Evolutionary conservation across 2,113 vertebrate species (phyloP).

Genomic region (Poeciliopsis retropinna): DNA sequence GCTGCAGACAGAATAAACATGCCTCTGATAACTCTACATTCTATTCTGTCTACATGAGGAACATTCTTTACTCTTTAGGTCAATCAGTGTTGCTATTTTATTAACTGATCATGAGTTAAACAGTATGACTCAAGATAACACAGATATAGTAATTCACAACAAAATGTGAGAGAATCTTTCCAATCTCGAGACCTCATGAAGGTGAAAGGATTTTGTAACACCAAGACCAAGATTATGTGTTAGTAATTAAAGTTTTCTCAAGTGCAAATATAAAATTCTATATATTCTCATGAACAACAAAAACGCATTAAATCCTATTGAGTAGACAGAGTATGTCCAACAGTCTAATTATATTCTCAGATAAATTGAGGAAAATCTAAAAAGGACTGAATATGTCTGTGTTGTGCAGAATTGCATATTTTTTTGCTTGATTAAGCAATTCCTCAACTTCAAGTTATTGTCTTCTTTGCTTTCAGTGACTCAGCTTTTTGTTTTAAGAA

Average conservation of each 20-base stretch:
- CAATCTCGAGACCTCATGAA: background rate
- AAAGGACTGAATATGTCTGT: background rate
- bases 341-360: background rate
- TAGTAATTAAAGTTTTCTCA: background rate
- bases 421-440: too few species aligned
- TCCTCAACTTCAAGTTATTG: slow-evolving; percentile 1
- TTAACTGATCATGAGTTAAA: slow-evolving; percentile 5
- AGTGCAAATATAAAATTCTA: background rate
- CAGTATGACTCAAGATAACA: background rate
- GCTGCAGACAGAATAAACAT: slow-evolving; percentile 38
- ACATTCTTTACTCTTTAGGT: slow-evolving; percentile 22
- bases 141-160: background rate
- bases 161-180: background rate
- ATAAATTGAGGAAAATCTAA: background rate
- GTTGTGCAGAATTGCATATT: background rate
- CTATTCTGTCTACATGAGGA: slow-evolving; percentile 1
- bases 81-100: slow-evolving; percentile 5
- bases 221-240: background rate
- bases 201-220: background rate
- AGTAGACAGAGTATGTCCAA: too few species aligned
- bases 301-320: background rate
- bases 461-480: background rate
- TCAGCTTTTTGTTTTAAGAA: background rate
- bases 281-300: background rate
- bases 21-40: slow-evolving; percentile 26